Conservation (phyloP, 23 tunicate genomes). For the Styela plicata region DNA sequence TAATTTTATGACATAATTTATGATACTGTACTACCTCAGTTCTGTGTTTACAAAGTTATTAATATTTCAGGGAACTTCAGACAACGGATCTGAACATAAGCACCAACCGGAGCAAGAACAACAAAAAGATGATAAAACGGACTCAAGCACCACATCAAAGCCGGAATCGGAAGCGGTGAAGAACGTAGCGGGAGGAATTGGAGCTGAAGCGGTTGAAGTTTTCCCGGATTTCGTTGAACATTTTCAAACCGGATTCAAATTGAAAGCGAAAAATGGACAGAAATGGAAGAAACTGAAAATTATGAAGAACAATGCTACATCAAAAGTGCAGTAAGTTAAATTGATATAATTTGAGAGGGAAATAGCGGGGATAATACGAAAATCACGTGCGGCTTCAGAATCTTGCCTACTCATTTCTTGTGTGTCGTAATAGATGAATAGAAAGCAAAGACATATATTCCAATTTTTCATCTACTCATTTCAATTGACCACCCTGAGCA, state of each 20-base stretch:
- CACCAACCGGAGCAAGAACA: neutral
- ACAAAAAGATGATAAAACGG: neutral
- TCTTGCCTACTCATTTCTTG: no score
- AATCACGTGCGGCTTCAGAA: no score
- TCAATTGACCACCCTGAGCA: no score
- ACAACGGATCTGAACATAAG: neutral
- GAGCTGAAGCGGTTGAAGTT: slow-evolving; percentile 30
- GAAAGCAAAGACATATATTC: no score
- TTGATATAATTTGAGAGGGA: no score
- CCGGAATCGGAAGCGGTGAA: neutral
- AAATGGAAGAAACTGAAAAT: slow-evolving; percentile 51
- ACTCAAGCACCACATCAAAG: neutral
- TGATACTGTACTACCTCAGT: no score
- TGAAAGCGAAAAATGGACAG: slow-evolving; percentile 15
- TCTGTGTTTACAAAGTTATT: no score
- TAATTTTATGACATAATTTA: no score
- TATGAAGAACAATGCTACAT: slow-evolving; percentile 14
- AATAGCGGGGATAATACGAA: no score
- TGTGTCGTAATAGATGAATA: no score
- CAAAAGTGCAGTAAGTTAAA: slow-evolving; percentile 34
- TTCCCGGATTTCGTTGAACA: slow-evolving; percentile 8
- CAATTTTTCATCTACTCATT: no score
- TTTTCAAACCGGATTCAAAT: slow-evolving; percentile 2
- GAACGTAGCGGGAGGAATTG: slow-evolving; percentile 25
- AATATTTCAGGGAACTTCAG: neutral